Base-by-base conservation (phyloP, 1,140 invertebrate species). In the Whitmania pigra region DNA sequence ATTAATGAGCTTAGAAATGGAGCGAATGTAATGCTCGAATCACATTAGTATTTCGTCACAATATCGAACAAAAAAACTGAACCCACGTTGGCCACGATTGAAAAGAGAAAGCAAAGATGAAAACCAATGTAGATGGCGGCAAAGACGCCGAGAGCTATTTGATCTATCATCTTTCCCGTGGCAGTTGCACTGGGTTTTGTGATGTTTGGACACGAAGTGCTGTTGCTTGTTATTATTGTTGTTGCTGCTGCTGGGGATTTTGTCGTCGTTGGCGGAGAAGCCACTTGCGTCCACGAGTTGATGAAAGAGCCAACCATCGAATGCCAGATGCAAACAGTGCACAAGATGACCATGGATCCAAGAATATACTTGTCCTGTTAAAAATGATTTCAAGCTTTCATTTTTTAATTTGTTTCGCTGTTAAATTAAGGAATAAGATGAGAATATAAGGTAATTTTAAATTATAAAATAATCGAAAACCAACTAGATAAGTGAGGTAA, bases 301-400 rank as follows among this genome's bases (percentile, higher is more conserved):
- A 70, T 49, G 43, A 70, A 36, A 13, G 69, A 70, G 11, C 69
- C 69, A 2, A 79, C 78, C n/a, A 82, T 73, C 29, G 78, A 79
- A 71, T 82, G 81, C 81, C 81, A 82, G 22, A 76, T 75, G 73
- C 81, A 82, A 20, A 82, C 79, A 13, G 76, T 74, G 11, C 79
- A 78, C 67, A 82, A 66, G 78, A 81, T 79, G 15, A 80, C 75
- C 79, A 82, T 79, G 15, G 79, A 78, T 6, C 77, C 77, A 67
- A 82, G 74, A 57, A 82, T 74, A 74, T 82, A 82, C 73, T 81
- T 81, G 72, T 82, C 81, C 81, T 82, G 76, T 49, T 49, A 36
- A 36, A 36, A 36, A 36, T 36, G 2, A 36, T 36, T 36, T 36
- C 31, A 36, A 36, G 31, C 31, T 3, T 3, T 36, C 31, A 49